Base-by-base conservation (phyloP, 1,140 invertebrate species). In the Panagrolaimus sp. region DNA sequence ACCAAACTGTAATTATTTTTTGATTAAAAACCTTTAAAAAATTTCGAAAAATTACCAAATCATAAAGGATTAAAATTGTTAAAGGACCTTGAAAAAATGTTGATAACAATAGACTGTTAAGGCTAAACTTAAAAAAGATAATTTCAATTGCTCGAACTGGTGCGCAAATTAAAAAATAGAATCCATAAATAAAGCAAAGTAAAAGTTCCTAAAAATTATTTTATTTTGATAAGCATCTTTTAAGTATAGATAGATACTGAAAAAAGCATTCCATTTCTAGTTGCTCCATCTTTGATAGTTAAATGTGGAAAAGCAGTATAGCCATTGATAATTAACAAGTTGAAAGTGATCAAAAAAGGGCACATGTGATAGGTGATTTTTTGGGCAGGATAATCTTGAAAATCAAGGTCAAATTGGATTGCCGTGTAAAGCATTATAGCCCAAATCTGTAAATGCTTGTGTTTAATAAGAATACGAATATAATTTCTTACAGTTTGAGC, bases 291-390 rank as follows among this genome's bases (percentile, higher is more conserved):
- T n/a, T 72, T 61, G 16, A 82, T 61, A 25, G 81, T 79, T 48
- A 82, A 69, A 69, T 82, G 80, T 20, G 80, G 80, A 68, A 82
- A 82, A 42, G 77, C 69, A 20, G 81, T 77, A 63, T 82, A 82
- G 25, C 78, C 78, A 57, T 57, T 57, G 20, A 57, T 57, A 2
- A 57, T 57, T 20, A 57, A n/a, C 51, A 57, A 57, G 5, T 57
- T 57, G 5, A 57, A 20, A 20, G 20, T 27, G 27, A 57, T 57
- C 51, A 57, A 57, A 5, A 25, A 57, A n/a, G 51, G 51, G 8
- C 51, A 57, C 20, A 27, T 27, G 27, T 57, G 51, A 27, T 27
- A 57, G 11, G 27, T 27, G 1, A 57, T 27, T 13, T 57, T 57
- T 27, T 57, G 51, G 4, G 27, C 51, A 8, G 51, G 20, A 57